Base-by-base conservation (phyloP, 2,797 vertebrate genomes). In the Lagocephalus sceleratus region DNA sequence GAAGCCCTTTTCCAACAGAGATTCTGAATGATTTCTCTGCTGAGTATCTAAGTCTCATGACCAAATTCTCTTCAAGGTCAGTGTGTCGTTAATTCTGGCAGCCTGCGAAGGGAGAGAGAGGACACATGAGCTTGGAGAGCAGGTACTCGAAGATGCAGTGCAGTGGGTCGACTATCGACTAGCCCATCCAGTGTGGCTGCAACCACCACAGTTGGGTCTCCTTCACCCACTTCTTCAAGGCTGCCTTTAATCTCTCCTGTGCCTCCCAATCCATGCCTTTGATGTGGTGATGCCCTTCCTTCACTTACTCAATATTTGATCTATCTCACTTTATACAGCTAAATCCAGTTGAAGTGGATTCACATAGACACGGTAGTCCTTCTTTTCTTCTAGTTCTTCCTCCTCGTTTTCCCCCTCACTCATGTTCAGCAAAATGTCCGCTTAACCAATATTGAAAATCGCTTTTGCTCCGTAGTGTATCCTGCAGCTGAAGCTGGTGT, bases 191-290 rank as follows among this genome's bases (percentile, higher is more conserved):
- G 68, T 48, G 40, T 66, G 78, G 78, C 76, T 81, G 78, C 72
- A 76, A 76, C 73, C 71, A 59, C 72, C 71, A 69, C 81, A 73
- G 77, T 86, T 88, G 85, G 86, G 82, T 85, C 86, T 89, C 85
- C 87, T 89, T 89, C 87, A 89, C 85, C 85, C 79, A 86, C 76
- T 88, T 89, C 87, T 89, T 89, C 87, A 89, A 90, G 89, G 87
- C 85, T 83, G 73, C 81, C 84, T 91, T 90, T 91, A 89, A 91
- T 90, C 90, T 89, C 81, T 88, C 81, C 74, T 71, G 72, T 83
- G 81, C 79, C 84, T 78, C 68, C 68, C 82, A 75, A 85, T 85
- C 78, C 77, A 64, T 75, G 68, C 58, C 83, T 91, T 91, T 91
- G 89, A 92, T 90, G 89, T 83, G 76, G 69, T 69, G 74, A 85